Base-by-base conservation (phyloP, 2,888 invertebrate species). In the Phortica magna region DNA sequence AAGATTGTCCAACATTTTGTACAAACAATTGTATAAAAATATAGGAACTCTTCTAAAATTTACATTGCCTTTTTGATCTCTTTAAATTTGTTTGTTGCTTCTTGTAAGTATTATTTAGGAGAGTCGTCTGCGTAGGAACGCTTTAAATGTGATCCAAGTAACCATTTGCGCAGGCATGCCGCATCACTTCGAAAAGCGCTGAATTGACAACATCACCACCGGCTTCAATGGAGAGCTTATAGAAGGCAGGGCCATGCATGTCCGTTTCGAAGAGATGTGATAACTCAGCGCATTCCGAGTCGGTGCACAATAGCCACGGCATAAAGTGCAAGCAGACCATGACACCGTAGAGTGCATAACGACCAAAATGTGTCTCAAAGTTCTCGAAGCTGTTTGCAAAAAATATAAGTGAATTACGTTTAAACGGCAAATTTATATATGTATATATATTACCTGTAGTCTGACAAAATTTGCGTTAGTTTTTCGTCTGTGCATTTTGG, bases 301-400 rank as follows among this genome's bases (percentile, higher is more conserved):
- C 87, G 43, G 73, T 83, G 78, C 89, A 89, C 17, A 88, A 76
- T 65, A 90, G 82, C 90, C 91, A 92, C 4, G 91, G 91, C 78
- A 90, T 74, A 43, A 91, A 92, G 76, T 91, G 90, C 79, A 91
- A 86, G 73, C 89, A 89, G 53, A 91, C 80, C 83, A 91, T 80
- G 2, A 83, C 88, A 1, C 92, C 92, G 79, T 91, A 91, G 73
- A 91, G 88, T 10, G 90, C 91, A 75, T 89, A 90, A 55, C 90
- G 90, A 5, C 85, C 82, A 72, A 91, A 91, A 78, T 92, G 91
- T 4, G 78, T 73, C 78, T 88, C 80, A 64, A 92, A 92, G 1
- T 84, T 83, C 2, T 89, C 83, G 74, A 82, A 91, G 59, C 89
- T 91, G 72, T 76, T 73, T 53, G 48, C 4, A 39, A 19, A 17